Percentiles rank a stretch among this genome's conserved stretches.
Evolutionary conservation across 2,888 invertebrate genomes (phyloP).

Genomic region (Dione vanillae): DNA sequence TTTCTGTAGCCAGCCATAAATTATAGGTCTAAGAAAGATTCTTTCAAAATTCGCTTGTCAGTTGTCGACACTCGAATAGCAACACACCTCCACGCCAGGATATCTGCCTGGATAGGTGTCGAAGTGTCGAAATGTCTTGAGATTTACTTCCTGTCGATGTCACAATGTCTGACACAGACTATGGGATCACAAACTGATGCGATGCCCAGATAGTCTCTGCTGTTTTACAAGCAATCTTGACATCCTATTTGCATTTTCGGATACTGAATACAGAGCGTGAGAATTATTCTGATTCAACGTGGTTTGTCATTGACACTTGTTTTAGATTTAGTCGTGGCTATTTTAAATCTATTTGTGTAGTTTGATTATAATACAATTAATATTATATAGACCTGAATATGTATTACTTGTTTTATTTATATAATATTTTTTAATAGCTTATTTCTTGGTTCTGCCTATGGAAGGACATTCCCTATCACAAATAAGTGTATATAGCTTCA

Average conservation of each 20-base stretch:
- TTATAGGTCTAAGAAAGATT: slow-evolving; percentile 2
- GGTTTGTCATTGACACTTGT: slow-evolving; percentile 18
- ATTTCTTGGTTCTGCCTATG: no score
- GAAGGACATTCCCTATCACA: no score
- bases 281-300: slow-evolving; percentile 51
- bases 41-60: slow-evolving; percentile 38
- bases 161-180: slow-evolving; percentile 54
- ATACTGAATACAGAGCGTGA: slow-evolving; percentile 57
- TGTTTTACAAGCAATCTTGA: slow-evolving; percentile 65
- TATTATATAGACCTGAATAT: background rate
- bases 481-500: no score
- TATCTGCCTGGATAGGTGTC: slow-evolving; percentile 77
- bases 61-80: slow-evolving; percentile 53
- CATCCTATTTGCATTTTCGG: slow-evolving; percentile 71
- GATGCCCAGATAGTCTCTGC: slow-evolving; percentile 61
- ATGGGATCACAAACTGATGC: slow-evolving; percentile 52
- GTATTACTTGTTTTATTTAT: no score
- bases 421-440: no score
- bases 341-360: background rate
- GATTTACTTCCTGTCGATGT: slow-evolving; percentile 54
- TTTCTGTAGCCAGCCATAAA: background rate
- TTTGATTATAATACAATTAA: background rate
- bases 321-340: background rate
- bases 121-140: slow-evolving; percentile 61
- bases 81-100: slow-evolving; percentile 34